These are phyloP conservation scores for Opisthograptis luteolata DNA, from an alignment of 2,888 invertebrate species.

Conservation along the genomic window DNA sequence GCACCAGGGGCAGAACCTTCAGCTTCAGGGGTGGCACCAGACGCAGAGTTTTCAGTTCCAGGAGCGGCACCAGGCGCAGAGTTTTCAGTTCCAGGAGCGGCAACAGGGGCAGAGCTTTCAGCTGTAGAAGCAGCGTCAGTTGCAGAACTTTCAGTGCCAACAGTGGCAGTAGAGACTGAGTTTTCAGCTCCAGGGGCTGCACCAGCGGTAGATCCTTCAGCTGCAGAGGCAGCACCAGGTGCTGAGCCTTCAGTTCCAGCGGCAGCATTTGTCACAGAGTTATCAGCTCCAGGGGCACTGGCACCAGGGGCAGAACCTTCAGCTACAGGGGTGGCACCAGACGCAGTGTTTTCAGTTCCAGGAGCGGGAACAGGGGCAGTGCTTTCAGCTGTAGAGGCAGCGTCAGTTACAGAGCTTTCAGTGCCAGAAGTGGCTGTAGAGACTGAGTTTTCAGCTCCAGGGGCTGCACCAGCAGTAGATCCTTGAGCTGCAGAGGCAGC, in stretches of 20 bases:
- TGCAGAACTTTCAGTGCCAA: slow-evolving; percentile 1
- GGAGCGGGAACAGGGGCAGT: not conserved
- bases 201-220: slow-evolving; percentile 3
- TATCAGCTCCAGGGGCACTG: slow-evolving; percentile 1
- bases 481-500: not conserved
- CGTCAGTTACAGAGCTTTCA: not conserved
- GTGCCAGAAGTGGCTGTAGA: not conserved
- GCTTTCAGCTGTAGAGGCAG: slow-evolving; percentile 1
- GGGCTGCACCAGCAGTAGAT: not conserved
- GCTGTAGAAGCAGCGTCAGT: slow-evolving; percentile 5
- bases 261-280: not conserved
- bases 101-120: slow-evolving; percentile 4
- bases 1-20: not conserved
- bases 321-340: not conserved
- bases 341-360: not conserved
- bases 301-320: slow-evolving; percentile 1
- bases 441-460: not conserved
- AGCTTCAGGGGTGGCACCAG: not conserved
- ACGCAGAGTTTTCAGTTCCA: not conserved
- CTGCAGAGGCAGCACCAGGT: not conserved
- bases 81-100: slow-evolving; percentile 9
- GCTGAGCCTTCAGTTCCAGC: slow-evolving; percentile 1
- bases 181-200: slow-evolving; percentile 4
- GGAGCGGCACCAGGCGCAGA: not conserved
- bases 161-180: not conserved